Evolutionary conservation across 2,888 invertebrate species (phyloP), one percentile per base, ranked within the genome.

Genomic region (Iphiclides podalirius): DNA sequence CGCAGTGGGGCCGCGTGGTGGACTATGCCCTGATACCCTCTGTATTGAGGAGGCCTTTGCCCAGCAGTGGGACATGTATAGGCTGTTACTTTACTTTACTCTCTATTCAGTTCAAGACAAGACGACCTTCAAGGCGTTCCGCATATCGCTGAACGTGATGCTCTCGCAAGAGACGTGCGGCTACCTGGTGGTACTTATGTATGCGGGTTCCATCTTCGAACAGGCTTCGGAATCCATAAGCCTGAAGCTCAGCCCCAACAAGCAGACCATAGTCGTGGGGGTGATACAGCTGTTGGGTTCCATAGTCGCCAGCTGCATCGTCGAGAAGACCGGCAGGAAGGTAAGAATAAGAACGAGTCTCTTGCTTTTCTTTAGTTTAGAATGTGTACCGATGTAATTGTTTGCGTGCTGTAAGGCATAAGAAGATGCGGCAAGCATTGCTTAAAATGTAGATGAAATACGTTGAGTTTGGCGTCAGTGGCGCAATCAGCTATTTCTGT

Each of bases 111-210:
- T 85, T 0, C 61, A 77, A 67, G 84, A 88, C 66, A 87, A 84
- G 48, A 82, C 85, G 0, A 84, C 81, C 0, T 88, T 88, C 71
- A 79, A 85, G 66, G 88, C 88, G 0, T 86, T 88, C 63, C 65
- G 88, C 1, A 86, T 88, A 52, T 71, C 87, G 0, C 55, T 85
- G 0, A 86, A 84, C 74, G 87, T 88, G 63, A 88, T 88, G 88
- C 60, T 88, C 31, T 85, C 84, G 0, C 88, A 88, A 59, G 88
- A 88, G 55, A 88, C 88, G 0, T 88, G 88, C 45, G 88, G 88
- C 0, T 88, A 87, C 70, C 70, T 88, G 36, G 88, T 88, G 43
- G 87, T 88, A n/a, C 76, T 88, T 12, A 88, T 84, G 79, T 88
- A 88, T 46, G 88, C 88, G 0, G 79, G 88, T 0, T 83, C 86